Evolutionary conservation across 2,888 invertebrate species (phyloP).

Genomic region (Pollenia labialis): DNA sequence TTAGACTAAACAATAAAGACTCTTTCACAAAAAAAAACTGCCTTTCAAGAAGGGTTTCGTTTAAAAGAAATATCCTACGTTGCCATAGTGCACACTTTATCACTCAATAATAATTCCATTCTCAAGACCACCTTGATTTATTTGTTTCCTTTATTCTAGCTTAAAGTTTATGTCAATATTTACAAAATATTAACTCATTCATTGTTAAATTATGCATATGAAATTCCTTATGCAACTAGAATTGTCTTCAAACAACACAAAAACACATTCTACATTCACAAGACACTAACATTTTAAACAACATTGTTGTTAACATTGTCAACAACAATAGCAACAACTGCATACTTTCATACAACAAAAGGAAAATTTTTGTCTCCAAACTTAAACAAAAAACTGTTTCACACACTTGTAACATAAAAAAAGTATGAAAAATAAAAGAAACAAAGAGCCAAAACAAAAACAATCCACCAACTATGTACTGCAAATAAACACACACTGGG

Average conservation of each 20-base stretch:
- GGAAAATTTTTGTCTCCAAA: slow-evolving; percentile 43
- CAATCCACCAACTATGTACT: slow-evolving; percentile 70
- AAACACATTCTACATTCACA: neutral
- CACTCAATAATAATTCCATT: slow-evolving; percentile 22
- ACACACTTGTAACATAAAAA: slow-evolving; percentile 51
- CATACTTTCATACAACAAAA: slow-evolving; percentile 34
- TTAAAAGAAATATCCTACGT: no score
- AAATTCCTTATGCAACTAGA: slow-evolving; percentile 73
- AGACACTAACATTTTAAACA: slow-evolving; percentile 36
- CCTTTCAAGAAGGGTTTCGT: no score
- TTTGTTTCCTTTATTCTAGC: slow-evolving; percentile 70
- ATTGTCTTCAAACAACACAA: slow-evolving; percentile 54
- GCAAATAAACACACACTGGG: slow-evolving; percentile 64
- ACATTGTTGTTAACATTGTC: slow-evolving; percentile 59
- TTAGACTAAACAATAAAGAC: no score
- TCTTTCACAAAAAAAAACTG: no score
- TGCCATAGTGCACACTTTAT: slow-evolving; percentile 27
- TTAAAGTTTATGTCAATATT: slow-evolving; percentile 71
- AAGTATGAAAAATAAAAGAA: slow-evolving; percentile 12
- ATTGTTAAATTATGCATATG: slow-evolving; percentile 73
- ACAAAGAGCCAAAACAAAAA: slow-evolving; percentile 22
- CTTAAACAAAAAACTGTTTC: slow-evolving; percentile 45
- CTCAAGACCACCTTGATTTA: slow-evolving; percentile 71
- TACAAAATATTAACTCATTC: slow-evolving; percentile 68
- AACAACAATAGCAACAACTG: slow-evolving; percentile 34